phyloP scores from a whole-genome alignment of 2,888 invertebrate genomes.

The Troides helena region DNA sequence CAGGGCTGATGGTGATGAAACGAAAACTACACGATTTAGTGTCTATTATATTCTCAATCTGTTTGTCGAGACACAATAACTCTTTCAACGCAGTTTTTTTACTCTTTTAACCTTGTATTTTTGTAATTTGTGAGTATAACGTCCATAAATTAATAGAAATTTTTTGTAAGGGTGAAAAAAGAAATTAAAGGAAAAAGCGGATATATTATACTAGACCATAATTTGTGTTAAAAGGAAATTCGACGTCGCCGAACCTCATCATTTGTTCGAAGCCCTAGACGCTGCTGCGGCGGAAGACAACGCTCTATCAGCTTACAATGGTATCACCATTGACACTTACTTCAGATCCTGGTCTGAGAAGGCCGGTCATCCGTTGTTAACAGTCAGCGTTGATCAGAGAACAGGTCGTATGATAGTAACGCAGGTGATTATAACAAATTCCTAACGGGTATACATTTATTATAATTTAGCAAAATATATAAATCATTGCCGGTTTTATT shows the following conservation, averaged over 20 bases:
- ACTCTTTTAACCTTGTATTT: too few relatives aligned
- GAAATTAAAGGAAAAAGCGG: too few relatives aligned
- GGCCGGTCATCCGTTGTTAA: constrained; percentile 81
- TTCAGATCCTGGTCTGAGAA: constrained; percentile 82
- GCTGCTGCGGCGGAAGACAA: constrained; percentile 51
- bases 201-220: not conserved
- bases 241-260: constrained; percentile 68
- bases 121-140: too few relatives aligned
- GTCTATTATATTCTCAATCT: too few relatives aligned
- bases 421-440: constrained; percentile 57
- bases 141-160: too few relatives aligned
- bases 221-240: constrained; percentile 48
- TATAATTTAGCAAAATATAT: too few relatives aligned
- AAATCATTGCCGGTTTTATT: too few relatives aligned
- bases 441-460: not conserved
- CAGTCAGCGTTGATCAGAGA: constrained; percentile 64
- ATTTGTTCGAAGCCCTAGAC: constrained; percentile 75
- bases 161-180: too few relatives aligned
- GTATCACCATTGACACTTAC: constrained; percentile 63
- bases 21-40: too few relatives aligned
- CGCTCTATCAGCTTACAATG: constrained; percentile 51
- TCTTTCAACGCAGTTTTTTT: too few relatives aligned
- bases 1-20: too few relatives aligned
- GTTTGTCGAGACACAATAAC: too few relatives aligned
- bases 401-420: constrained; percentile 57